Base-by-base conservation (phyloP, 2,797 vertebrate genomes). In the Lophotriccus pileatus region DNA sequence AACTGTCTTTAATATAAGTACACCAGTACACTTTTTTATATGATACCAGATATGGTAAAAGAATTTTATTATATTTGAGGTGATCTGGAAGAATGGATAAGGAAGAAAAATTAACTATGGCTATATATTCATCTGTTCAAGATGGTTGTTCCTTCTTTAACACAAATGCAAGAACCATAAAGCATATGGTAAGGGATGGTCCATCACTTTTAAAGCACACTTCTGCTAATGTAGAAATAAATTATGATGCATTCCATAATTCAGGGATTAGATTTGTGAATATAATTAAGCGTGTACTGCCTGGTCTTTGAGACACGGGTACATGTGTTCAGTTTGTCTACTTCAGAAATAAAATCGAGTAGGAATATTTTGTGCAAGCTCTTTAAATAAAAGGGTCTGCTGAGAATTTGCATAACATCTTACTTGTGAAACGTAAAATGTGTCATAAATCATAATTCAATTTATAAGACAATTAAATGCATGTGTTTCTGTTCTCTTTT, bases 401-500 rank as follows among this genome's bases (percentile, higher is more conserved):
- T 73, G 63, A 86, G 66, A 88, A 96, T 96, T 89, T 90, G 82
- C 92, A 90, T 93, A 92, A 87, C 58, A 66, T 53, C 67, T 84
- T 91, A 73, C 69, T 87, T 47, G 49, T 68, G 43, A 92, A 93
- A 81, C n/a, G 20, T 56, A 90, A 86, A 91, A 86, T 73, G 67
- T 50, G 28, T 43, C 84, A 82, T 91, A 93, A 96, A 95, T 92
- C 41, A 36, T 82, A 91, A 88, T 84, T 86, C 87, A 93, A 95
- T 93, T 95, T 94, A 79, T 68, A 89, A 75, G 66, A 75, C 87
- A 93, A 92, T 95, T 84, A 95, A 94, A 75, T 88, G 84, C 58
- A 49, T 69, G 79, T 91, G 87, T 66, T 90, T 94, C 93, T 78
- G 39, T 94, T 89, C 66, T 76, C 43, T 90, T 91, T 94, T 91